Conservation (phyloP, 2,113 vertebrate species). For the Petrocephalus microphthalmus region DNA sequence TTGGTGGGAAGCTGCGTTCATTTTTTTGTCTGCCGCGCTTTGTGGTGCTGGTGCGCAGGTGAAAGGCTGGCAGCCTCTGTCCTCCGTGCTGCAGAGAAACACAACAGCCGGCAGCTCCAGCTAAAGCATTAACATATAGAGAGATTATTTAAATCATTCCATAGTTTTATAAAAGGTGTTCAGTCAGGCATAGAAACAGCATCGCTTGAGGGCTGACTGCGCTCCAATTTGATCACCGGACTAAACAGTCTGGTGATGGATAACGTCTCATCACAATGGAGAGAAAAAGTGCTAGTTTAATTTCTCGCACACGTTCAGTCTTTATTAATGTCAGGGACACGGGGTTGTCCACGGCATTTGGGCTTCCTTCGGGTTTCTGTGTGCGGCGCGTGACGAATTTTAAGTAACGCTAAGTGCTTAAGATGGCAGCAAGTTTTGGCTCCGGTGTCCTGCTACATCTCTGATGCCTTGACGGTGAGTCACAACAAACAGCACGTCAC, state of each 20-base stretch:
- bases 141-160: conserved; percentile 62
- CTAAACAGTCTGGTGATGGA: conserved; percentile 64
- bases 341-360: conserved; percentile 55
- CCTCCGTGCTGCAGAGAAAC: not conserved
- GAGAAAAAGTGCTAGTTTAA: conserved; percentile 61
- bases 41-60: not conserved
- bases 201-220: conserved; percentile 41
- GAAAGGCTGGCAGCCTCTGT: not conserved
- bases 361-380: conserved; percentile 27
- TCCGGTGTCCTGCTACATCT: not conserved
- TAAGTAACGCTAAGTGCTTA: conserved; percentile 34
- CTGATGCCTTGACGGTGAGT: not conserved
- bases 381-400: conserved; percentile 48
- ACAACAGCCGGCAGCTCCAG: conserved; percentile 32
- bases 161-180: conserved; percentile 59
- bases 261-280: conserved; percentile 63
- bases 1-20: not conserved
- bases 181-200: conserved; percentile 39
- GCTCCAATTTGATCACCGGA: conserved; percentile 55
- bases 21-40: not conserved
- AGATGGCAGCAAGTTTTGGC: conserved; percentile 32
- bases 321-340: conserved; percentile 66
- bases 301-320: conserved; percentile 66
- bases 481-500: not conserved
- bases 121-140: conserved; percentile 61